Evolutionary conservation across 53 echinoderm and acorn worm genomes (phyloP).

Genomic region (Temnopleurus reevesii): DNA sequence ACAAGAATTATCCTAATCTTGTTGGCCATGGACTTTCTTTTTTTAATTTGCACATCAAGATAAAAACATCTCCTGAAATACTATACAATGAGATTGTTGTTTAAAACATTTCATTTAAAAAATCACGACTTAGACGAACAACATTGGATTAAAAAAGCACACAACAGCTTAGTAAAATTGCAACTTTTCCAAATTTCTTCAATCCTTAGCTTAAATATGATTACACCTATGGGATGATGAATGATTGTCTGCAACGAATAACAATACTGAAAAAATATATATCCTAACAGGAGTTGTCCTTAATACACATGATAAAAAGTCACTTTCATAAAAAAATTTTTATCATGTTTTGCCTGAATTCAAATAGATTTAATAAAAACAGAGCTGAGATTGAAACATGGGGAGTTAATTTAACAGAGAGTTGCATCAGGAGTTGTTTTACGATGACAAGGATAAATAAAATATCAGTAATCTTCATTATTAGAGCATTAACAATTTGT

Average conservation of each 20-base stretch:
- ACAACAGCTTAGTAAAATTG: conserved; percentile 45
- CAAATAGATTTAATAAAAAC: background rate
- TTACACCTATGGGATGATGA: background rate
- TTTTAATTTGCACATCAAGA: conserved; percentile 6
- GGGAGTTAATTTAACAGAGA: background rate
- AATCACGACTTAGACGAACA: background rate
- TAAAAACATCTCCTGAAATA: conserved; percentile 15
- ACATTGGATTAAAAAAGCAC: conserved; percentile 48
- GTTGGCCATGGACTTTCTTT: background rate
- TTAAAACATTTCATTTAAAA: conserved; percentile 5
- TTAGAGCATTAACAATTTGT: background rate
- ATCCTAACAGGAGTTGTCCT: conserved; percentile 44
- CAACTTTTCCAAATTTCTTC: conserved; percentile 25
- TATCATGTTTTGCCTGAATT: background rate
- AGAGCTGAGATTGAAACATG: background rate
- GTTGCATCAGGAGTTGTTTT: background rate
- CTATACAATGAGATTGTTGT: conserved; percentile 18
- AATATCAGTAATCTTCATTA: background rate
- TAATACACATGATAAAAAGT: conserved; percentile 38
- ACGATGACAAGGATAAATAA: background rate
- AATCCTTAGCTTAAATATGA: background rate
- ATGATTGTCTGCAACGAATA: conserved; percentile 3
- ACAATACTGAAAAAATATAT: conserved; percentile 47
- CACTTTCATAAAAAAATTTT: conserved; percentile 32
- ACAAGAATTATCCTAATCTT: background rate